phyloP scores from a whole-genome alignment of 1,140 invertebrate species.

The Lepidostoma basale region DNA sequence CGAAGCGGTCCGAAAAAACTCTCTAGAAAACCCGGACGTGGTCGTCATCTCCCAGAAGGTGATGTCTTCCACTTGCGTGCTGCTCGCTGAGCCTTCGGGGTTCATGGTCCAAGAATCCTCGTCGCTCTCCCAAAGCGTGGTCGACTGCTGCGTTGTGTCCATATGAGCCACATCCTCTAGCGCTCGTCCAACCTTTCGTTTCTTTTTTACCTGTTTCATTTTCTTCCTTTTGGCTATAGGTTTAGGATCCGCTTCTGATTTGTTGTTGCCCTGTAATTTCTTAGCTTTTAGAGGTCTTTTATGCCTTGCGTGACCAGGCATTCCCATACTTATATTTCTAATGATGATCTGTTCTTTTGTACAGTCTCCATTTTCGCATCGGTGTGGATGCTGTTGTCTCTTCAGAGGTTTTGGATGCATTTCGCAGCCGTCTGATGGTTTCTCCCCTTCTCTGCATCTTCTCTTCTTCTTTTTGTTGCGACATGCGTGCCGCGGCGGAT shows the following conservation, averaged over 20 bases:
- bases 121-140: constrained; percentile 28
- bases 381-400: constrained; percentile 1
- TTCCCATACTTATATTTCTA: constrained; percentile 21
- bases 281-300: constrained; percentile 36
- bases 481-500: constrained; percentile 53
- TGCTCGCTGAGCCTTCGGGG: constrained; percentile 26
- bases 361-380: constrained; percentile 9
- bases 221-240: constrained; percentile 14
- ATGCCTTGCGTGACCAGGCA: constrained; percentile 27
- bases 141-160: neutral
- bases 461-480: constrained; percentile 51
- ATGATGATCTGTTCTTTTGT: constrained; percentile 26
- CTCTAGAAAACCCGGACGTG: constrained; percentile 37
- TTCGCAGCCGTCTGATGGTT: constrained; percentile 35
- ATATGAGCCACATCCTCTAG: constrained; percentile 15
- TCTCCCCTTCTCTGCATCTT: constrained; percentile 53
- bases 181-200: constrained; percentile 35
- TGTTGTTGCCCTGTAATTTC: constrained; percentile 30
- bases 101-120: constrained; percentile 32
- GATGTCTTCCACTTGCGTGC: constrained; percentile 38
- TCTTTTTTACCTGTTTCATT: constrained; percentile 22
- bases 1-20: constrained; percentile 60
- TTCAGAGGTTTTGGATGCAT: constrained; percentile 3
- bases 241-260: neutral
- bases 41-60: constrained; percentile 37